These are phyloP conservation scores for Eupithecia exiguata DNA, from an alignment of 2,888 invertebrate species.

Conservation along the genomic window DNA sequence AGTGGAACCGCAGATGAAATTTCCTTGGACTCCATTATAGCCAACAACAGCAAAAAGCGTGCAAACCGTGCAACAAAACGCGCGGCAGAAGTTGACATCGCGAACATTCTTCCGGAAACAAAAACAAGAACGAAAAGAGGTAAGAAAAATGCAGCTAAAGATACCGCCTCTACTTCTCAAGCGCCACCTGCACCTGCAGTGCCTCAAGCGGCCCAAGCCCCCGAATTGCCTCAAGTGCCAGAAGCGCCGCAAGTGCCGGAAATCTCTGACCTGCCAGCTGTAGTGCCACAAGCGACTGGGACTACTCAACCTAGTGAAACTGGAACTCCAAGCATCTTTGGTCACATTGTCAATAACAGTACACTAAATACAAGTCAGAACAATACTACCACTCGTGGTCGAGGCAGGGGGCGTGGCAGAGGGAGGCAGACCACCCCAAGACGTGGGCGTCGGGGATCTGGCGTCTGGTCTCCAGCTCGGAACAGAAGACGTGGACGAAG, in stretches of 20 bases:
- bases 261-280: neutral
- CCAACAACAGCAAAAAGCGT: constrained; percentile 43
- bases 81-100: neutral
- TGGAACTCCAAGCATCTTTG: neutral
- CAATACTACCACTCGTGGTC: neutral
- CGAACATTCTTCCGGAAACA: constrained; percentile 18
- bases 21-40: constrained; percentile 52
- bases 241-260: neutral
- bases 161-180: constrained; percentile 8
- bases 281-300: neutral
- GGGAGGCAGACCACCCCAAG: constrained; percentile 19
- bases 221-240: neutral
- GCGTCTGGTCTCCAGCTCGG: neutral
- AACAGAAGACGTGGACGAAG: neutral
- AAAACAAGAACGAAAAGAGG: constrained; percentile 17
- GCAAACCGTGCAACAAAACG: constrained; percentile 24
- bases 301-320: neutral
- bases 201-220: neutral
- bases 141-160: constrained; percentile 18
- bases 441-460: neutral
- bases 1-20: constrained; percentile 46
- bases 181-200: neutral
- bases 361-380: too few relatives aligned
- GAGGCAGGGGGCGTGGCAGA: constrained; percentile 26
- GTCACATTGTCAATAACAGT: neutral